A percentile compares a stretch with the other conserved stretches of the same genome.
Evolutionary conservation across 2,113 vertebrate genomes (phyloP).

Genomic region (Oncorhynchus tshawytscha): DNA sequence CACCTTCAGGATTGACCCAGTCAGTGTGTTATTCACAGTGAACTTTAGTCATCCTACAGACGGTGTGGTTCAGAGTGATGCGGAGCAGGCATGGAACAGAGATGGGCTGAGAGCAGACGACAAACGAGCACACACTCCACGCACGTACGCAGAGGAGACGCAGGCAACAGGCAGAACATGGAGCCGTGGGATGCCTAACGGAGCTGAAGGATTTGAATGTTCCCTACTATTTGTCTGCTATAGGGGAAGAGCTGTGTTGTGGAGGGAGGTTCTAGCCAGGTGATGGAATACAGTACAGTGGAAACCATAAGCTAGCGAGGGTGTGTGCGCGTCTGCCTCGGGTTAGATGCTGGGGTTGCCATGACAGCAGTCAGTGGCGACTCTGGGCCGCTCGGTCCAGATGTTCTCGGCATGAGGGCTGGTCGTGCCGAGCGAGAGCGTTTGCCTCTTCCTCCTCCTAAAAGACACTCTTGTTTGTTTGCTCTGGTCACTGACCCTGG

Average conservation of each 20-base stretch:
- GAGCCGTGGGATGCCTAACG: background rate
- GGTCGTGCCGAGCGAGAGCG: conserved; percentile 33
- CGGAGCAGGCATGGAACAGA: background rate
- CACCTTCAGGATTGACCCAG: too few relatives aligned
- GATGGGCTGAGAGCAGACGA: background rate
- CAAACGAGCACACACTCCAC: background rate
- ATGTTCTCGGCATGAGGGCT: conserved; percentile 68
- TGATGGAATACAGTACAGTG: background rate
- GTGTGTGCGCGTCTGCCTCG: background rate
- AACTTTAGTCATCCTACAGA: conserved; percentile 38
- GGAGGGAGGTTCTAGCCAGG: too few relatives aligned
- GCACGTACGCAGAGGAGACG: background rate
- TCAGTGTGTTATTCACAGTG: conserved; percentile 23
- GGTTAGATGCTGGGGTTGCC: conserved; percentile 63
- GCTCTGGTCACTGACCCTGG: conserved; percentile 51
- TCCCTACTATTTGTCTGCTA: too few relatives aligned
- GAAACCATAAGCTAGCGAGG: background rate
- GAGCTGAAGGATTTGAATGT: too few relatives aligned
- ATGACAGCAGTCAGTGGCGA: conserved; percentile 55
- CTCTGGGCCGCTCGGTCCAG: conserved; percentile 58
- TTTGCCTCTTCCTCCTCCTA: conserved; percentile 25
- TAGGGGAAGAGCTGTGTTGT: too few relatives aligned
- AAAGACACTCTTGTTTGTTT: conserved; percentile 57
- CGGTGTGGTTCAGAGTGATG: conserved; percentile 23
- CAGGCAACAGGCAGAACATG: background rate